Percentiles rank a stretch among this genome's conserved stretches.
Conservation (phyloP, 2,888 invertebrate species). For the Malachius bipustulatus region DNA sequence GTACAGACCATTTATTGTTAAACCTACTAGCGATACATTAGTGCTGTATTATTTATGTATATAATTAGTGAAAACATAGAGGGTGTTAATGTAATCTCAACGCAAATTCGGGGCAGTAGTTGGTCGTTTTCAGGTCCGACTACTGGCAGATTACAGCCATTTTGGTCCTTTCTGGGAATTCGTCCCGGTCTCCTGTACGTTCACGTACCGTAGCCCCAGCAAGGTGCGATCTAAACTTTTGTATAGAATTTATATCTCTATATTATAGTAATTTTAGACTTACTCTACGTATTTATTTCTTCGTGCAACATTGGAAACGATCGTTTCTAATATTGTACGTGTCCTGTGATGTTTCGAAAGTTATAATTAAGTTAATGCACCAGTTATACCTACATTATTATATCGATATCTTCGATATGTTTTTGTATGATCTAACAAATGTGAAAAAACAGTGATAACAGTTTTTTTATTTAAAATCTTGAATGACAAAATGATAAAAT, state of each 20-base stretch:
- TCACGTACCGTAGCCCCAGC: conserved; percentile 31
- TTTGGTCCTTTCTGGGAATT: conserved; percentile 35
- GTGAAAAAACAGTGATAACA: too few relatives aligned
- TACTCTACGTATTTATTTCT: too few relatives aligned
- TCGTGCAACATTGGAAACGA: too few relatives aligned
- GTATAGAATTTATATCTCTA: conserved; percentile 28
- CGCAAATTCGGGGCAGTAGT: conserved; percentile 36
- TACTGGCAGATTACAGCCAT: conserved; percentile 27
- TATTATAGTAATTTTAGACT: conserved; percentile 2
- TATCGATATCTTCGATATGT: too few relatives aligned
- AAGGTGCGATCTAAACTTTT: conserved; percentile 35
- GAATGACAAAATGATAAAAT: too few relatives aligned
- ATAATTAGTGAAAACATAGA: conserved; percentile 16
- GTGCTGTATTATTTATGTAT: not conserved
- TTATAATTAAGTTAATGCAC: too few relatives aligned
- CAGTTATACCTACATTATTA: too few relatives aligned
- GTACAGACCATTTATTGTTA: too few relatives aligned
- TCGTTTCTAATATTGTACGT: too few relatives aligned
- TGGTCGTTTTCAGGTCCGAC: conserved; percentile 36
- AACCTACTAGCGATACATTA: conserved; percentile 1
- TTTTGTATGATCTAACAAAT: too few relatives aligned
- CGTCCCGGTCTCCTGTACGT: conserved; percentile 35
- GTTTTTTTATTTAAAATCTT: too few relatives aligned
- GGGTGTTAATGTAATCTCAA: conserved; percentile 17
- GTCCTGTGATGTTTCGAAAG: too few relatives aligned